These are phyloP conservation scores for Phainopepla nitens DNA, from an alignment of 2,113 vertebrate genomes.

Conservation along the genomic window DNA sequence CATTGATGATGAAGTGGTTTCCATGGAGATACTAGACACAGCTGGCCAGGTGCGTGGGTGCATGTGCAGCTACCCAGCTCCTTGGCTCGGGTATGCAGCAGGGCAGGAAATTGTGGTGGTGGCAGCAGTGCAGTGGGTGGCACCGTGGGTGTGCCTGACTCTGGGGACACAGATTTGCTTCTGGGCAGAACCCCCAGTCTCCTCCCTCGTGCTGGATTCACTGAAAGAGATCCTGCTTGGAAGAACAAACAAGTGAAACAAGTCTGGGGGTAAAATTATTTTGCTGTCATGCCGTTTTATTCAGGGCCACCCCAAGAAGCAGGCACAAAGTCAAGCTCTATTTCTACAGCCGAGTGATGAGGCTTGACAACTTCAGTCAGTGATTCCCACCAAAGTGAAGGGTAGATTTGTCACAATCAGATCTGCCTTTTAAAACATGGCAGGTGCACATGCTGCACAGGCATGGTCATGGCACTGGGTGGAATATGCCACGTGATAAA, in stretches of 20 bases:
- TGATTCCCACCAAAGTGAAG: not conserved
- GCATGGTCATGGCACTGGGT: not conserved
- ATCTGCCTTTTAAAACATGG: not conserved
- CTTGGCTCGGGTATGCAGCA: not conserved
- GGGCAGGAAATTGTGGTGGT: not conserved
- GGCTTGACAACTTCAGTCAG: not conserved
- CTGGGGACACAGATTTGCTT: not conserved
- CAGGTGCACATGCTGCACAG: not conserved
- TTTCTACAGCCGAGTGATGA: not conserved
- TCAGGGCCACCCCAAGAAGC: not conserved
- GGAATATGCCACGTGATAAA: fast-evolving
- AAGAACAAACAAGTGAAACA: not conserved
- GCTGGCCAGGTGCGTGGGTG: slow-evolving; percentile 89
- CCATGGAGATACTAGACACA: slow-evolving; percentile 98
- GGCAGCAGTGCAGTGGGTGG: not conserved
- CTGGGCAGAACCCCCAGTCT: not conserved
- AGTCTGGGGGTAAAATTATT: not conserved
- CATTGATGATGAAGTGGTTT: slow-evolving; percentile 93
- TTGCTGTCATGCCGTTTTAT: not conserved
- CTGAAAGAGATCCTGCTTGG: not conserved
- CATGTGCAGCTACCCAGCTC: not conserved
- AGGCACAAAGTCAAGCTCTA: not conserved
- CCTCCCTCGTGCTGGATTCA: not conserved
- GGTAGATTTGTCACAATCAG: not conserved
- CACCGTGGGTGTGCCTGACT: not conserved